Evolutionary conservation across 2,888 invertebrate genomes (phyloP), one percentile per base, ranked within the genome.

Genomic region (Heterodera filipjevi): DNA sequence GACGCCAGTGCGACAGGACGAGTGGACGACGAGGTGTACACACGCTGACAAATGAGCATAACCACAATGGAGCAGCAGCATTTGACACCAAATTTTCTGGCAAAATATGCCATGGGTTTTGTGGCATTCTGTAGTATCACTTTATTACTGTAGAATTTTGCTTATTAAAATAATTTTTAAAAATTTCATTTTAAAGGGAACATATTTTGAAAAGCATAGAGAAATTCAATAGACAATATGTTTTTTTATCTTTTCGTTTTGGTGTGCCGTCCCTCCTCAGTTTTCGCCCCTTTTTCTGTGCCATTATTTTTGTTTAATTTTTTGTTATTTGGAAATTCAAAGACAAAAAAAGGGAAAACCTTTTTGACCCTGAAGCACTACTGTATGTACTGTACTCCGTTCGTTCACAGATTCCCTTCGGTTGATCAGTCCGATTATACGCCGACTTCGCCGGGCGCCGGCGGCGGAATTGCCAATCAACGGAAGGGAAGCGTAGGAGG

Each of bases 21-120:
- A 79, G 33, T 79, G 78, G 78, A 78, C 76, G 66, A 78, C 70
- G 46, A 70, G 77, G 77, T 77, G 30, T 30, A n/a, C 49, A 19
- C 53, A 8, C 53, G 5, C 53, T 22, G 19, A n/a, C n/a, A n/a
- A n/a, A n/a, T n/a, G n/a, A 39, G 39, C 39, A 39, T 10, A 39
- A 39, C 39, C 8, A 39, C 39, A 10, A 39, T 6, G 12, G 39
- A 39, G 12, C 39, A 39, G 39, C 39, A 6, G 39, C 39, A 39
- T 39, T 39, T 39, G 39, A 12, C 39, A 39, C 39, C 39, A 6
- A 39, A 39, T 39, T 39, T 39, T 39, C 16, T 16, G 0, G 30
- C 66, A 16, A 66, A 64, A 74, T 39, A 16, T 33, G 46, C 32
- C 49, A 49, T 14, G 12, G 46, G 19, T 49, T 14, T 14, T 0